Percentiles rank a stretch among this genome's conserved stretches.
phyloP scores from a whole-genome alignment of 2,113 vertebrate species.

The Speoplatyrhinus poulsoni region DNA sequence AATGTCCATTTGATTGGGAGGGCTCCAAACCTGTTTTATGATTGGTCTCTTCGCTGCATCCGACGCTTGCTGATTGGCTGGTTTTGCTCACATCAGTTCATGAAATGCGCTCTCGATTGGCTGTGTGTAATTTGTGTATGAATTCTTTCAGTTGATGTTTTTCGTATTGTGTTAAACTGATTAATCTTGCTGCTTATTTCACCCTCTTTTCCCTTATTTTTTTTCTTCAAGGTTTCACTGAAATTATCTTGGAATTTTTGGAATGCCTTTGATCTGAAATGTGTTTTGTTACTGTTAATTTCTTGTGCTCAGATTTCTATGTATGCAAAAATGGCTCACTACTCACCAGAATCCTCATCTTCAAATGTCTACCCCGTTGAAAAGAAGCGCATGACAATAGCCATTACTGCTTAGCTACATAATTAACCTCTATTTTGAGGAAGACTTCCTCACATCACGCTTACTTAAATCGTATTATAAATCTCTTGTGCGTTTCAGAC shows the following conservation, averaged over 20 bases:
- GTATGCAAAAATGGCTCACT: conserved; percentile 66
- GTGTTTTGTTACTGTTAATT: conserved; percentile 50
- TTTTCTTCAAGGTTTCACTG: conserved; percentile 61
- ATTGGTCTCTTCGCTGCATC: conserved; percentile 78
- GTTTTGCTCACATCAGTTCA: conserved; percentile 74
- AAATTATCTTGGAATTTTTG: conserved; percentile 73
- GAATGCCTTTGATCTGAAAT: conserved; percentile 69
- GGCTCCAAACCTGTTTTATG: conserved; percentile 68
- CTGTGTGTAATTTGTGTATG: conserved; percentile 74
- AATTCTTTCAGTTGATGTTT: conserved; percentile 67
- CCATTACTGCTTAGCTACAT: conserved; percentile 65
- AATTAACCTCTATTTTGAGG: conserved; percentile 59
- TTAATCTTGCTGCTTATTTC: conserved; percentile 70
- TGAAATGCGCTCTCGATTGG: conserved; percentile 75
- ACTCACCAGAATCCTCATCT: conserved; percentile 66
- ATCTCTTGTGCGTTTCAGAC: too few species aligned
- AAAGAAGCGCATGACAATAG: conserved; percentile 68
- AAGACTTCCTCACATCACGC: conserved; percentile 24
- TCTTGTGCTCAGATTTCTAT: conserved; percentile 62
- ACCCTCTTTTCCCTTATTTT: conserved; percentile 60
- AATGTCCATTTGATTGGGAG: conserved; percentile 68
- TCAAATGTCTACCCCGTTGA: conserved; percentile 62
- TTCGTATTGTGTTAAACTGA: conserved; percentile 75
- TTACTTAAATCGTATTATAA: background rate
- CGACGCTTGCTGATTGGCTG: conserved; percentile 81